A percentile compares a stretch with the other conserved stretches of the same genome.
Evolutionary conservation across 2,888 invertebrate species (phyloP).

Genomic region (Drosophila recens): DNA sequence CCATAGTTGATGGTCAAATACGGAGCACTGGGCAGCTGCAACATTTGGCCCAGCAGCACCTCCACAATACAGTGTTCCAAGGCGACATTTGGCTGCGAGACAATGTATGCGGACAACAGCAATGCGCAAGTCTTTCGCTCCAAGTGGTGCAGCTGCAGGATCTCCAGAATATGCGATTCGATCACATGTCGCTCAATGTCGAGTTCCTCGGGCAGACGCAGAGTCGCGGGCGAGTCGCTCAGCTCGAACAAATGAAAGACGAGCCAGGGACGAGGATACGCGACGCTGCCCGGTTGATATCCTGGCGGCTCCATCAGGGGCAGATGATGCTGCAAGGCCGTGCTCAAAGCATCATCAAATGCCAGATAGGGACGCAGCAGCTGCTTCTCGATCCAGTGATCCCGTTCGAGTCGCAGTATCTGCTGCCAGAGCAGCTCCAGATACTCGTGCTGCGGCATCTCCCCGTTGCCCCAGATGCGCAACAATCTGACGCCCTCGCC

Average conservation of each 20-base stretch:
- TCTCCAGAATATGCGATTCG: constrained; percentile 97
- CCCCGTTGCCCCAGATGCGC: constrained; percentile 96
- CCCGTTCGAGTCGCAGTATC: constrained; percentile 93
- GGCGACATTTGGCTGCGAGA: constrained; percentile 95
- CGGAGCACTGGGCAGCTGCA: constrained; percentile 94
- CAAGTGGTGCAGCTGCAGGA: constrained; percentile 92
- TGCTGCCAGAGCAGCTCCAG: constrained; percentile 98
- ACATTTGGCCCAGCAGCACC: constrained; percentile 96
- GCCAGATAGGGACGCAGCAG: constrained; percentile 97
- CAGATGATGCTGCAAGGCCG: constrained; percentile 97
- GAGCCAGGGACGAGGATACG: constrained; percentile 96
- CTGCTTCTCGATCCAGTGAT: constrained; percentile 98
- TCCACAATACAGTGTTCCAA: constrained; percentile 99
- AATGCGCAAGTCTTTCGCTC: constrained; percentile 98
- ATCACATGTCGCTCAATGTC: constrained; percentile 98
- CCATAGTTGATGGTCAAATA: constrained; percentile 97
- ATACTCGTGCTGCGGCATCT: constrained; percentile 94
- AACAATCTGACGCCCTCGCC: constrained; percentile 92
- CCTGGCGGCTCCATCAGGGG: constrained; percentile 85
- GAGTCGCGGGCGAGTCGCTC: constrained; percentile 95
- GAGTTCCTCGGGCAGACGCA: constrained; percentile 97
- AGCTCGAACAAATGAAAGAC: constrained; percentile 99
- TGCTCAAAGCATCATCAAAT: constrained; percentile 96
- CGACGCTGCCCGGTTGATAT: constrained; percentile 86
- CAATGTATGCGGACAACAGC: constrained; percentile 93